These are phyloP conservation scores for Nasonia vitripennis DNA, from an alignment of 1,140 invertebrate species.

Conservation along the genomic window DNA sequence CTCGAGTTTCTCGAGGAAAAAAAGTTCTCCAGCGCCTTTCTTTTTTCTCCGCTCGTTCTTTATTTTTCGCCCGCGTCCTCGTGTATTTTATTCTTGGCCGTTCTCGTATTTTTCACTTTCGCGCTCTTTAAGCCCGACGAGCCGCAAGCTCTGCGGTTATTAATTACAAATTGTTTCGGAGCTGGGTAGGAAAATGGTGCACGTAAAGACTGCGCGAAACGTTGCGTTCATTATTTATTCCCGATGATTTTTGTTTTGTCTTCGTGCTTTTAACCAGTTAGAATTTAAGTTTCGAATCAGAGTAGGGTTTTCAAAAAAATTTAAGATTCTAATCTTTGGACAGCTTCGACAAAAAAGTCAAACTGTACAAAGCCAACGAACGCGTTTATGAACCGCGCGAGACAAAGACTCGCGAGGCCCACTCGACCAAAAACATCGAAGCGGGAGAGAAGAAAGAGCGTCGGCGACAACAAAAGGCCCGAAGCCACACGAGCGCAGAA, in stretches of 20 bases:
- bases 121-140: background rate
- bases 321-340: background rate
- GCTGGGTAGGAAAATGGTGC: background rate
- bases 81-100: background rate
- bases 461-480: background rate
- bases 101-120: slow-evolving; percentile 24
- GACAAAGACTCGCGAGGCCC: background rate
- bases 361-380: background rate
- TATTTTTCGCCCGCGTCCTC: background rate
- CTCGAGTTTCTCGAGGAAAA: slow-evolving; percentile 10
- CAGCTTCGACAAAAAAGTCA: background rate
- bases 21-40: slow-evolving; percentile 23
- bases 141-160: background rate
- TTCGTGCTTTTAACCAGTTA: no score
- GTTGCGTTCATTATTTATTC: background rate
- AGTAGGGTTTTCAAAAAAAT: background rate
- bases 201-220: background rate
- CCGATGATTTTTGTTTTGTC: background rate
- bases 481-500: background rate
- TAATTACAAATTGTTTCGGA: background rate
- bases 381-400: background rate
- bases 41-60: background rate
- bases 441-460: background rate
- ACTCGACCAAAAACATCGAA: background rate
- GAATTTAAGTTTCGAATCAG: no score